Evolutionary conservation across 2,113 vertebrate genomes (phyloP).

Genomic region (Cyanoliseus patagonus): DNA sequence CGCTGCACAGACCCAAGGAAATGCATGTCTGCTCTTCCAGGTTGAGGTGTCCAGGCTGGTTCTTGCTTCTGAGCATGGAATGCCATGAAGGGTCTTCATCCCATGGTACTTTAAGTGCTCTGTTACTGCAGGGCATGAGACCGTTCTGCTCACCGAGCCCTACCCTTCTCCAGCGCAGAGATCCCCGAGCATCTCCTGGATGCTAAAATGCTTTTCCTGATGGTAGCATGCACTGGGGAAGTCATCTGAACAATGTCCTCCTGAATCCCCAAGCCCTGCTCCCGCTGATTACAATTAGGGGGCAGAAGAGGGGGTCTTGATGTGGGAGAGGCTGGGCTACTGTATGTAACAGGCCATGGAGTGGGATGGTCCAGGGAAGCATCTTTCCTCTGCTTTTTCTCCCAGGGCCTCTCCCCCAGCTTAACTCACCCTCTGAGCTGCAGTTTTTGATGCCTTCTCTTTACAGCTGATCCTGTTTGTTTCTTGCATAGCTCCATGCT

Average conservation of each 20-base stretch:
- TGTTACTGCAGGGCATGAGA: background rate
- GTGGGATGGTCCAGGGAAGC: background rate
- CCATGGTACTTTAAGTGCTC: background rate
- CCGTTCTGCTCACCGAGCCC: rapidly evolving
- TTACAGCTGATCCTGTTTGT: background rate
- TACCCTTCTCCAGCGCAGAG: background rate
- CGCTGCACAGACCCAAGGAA: rapidly evolving
- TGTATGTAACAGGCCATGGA: background rate
- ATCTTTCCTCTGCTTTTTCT: background rate
- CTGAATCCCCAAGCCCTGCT: background rate
- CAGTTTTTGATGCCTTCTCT: background rate
- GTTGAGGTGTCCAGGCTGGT: background rate
- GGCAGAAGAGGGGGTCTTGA: background rate
- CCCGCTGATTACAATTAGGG: background rate
- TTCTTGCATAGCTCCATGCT: background rate
- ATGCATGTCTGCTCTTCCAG: rapidly evolving
- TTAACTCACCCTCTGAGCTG: background rate
- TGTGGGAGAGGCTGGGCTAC: background rate
- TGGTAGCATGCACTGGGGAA: background rate
- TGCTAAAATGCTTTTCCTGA: background rate
- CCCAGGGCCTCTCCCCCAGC: background rate
- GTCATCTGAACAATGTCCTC: background rate
- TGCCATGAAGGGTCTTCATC: background rate
- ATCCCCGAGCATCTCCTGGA: background rate
- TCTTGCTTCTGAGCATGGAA: background rate